Evolutionary conservation across 2,888 invertebrate species (phyloP).

Genomic region (Callinectes sapidus): DNA sequence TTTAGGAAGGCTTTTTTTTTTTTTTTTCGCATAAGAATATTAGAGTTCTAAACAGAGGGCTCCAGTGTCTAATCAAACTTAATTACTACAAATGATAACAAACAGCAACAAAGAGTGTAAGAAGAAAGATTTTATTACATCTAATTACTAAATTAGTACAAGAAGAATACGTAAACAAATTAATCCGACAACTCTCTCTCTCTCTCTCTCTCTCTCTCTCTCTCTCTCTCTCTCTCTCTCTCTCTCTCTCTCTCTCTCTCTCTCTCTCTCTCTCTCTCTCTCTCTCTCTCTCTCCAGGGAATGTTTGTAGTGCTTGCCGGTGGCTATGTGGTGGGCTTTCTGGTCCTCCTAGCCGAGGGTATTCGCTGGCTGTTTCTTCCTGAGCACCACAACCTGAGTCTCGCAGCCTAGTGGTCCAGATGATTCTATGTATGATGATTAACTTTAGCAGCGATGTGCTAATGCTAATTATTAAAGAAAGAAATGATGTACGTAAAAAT

Average conservation of each 20-base stretch:
- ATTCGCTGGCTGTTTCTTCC: neutral
- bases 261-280: constrained; percentile 30
- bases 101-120: too few relatives aligned
- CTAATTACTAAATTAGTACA: too few relatives aligned
- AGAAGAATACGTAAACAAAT: too few relatives aligned
- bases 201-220: too few relatives aligned
- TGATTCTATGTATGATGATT: too few relatives aligned
- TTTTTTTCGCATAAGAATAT: neutral
- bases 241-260: constrained; percentile 14
- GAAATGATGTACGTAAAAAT: too few relatives aligned
- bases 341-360: neutral
- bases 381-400: neutral
- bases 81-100: neutral
- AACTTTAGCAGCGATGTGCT: too few relatives aligned
- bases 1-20: neutral
- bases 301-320: neutral
- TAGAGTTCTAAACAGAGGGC: neutral
- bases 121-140: too few relatives aligned
- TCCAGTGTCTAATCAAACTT: neutral
- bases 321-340: neutral
- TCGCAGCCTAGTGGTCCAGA: neutral
- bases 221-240: too few relatives aligned
- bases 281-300: neutral
- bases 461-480: too few relatives aligned
- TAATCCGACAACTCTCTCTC: too few relatives aligned